A percentile compares a stretch with the other conserved stretches of the same genome.
Conservation (phyloP, 2,888 invertebrate genomes). For the Emmelina monodactyla region DNA sequence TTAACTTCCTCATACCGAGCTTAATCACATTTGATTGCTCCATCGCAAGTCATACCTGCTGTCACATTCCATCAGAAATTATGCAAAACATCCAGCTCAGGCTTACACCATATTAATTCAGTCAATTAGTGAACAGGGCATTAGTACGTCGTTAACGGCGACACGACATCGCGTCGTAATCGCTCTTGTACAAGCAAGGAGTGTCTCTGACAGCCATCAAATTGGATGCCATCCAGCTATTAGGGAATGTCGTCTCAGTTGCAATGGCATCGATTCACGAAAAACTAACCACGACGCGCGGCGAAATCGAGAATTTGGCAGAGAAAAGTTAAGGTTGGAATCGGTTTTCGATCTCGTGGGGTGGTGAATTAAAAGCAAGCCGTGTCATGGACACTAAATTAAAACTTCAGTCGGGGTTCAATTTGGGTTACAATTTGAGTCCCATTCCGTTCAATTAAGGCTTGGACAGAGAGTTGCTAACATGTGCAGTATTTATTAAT, state of each 20-base stretch:
- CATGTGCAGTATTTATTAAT: too few relatives aligned
- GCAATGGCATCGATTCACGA: slow-evolving; percentile 4
- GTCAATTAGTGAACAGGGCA: slow-evolving; percentile 24
- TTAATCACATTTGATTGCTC: background rate
- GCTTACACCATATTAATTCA: slow-evolving; percentile 39
- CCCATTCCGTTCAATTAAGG: too few relatives aligned
- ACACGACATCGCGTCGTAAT: slow-evolving; percentile 40
- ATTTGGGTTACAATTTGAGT: slow-evolving; percentile 1
- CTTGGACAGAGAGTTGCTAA: too few relatives aligned
- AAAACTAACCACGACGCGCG: slow-evolving; percentile 25
- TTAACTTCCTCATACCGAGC: too few relatives aligned
- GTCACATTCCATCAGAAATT: slow-evolving; percentile 4
- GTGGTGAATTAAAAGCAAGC: background rate
- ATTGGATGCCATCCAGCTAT: slow-evolving; percentile 59
- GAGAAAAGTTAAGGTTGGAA: too few relatives aligned
- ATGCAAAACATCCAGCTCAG: slow-evolving; percentile 16
- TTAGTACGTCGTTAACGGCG: slow-evolving; percentile 55
- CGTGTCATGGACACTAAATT: background rate
- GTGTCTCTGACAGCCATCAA: slow-evolving; percentile 64
- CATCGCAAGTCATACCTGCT: slow-evolving; percentile 11
- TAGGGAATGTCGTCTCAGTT: slow-evolving; percentile 43
- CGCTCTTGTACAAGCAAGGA: slow-evolving; percentile 44
- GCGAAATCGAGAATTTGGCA: too few relatives aligned
- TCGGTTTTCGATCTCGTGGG: background rate
- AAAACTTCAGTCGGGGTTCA: background rate